phyloP scores from a whole-genome alignment of 2,113 vertebrate species.

The Geococcyx californianus region DNA sequence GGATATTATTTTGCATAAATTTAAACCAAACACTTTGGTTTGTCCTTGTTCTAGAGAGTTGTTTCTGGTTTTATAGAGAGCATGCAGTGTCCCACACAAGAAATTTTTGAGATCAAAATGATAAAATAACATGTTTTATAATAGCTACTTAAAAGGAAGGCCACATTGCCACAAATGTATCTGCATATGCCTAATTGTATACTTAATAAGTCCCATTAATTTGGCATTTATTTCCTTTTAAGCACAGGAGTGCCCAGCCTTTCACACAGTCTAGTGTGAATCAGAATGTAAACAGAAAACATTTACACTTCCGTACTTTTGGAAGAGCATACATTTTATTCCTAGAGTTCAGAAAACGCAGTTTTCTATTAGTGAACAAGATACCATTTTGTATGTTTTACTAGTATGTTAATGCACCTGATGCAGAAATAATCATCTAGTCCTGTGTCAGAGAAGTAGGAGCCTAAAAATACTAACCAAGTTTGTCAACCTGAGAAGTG shows the following conservation, averaged over 20 bases:
- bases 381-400: background rate
- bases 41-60: background rate
- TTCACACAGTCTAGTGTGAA: background rate
- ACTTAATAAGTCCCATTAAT: background rate
- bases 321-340: background rate
- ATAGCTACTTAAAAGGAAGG: background rate
- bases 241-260: background rate
- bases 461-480: background rate
- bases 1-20: background rate
- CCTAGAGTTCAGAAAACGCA: background rate
- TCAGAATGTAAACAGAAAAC: background rate
- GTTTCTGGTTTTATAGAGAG: background rate
- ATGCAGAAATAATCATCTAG: background rate
- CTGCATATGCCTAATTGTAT: background rate
- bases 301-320: background rate
- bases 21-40: background rate
- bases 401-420: background rate
- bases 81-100: background rate
- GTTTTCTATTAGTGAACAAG: background rate
- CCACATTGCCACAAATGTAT: background rate
- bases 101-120: background rate
- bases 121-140: background rate
- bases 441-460: background rate
- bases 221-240: background rate
- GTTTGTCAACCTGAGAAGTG: background rate